Conservation (phyloP, 1,140 invertebrate genomes). For the Drosophila nigromelanica region DNA sequence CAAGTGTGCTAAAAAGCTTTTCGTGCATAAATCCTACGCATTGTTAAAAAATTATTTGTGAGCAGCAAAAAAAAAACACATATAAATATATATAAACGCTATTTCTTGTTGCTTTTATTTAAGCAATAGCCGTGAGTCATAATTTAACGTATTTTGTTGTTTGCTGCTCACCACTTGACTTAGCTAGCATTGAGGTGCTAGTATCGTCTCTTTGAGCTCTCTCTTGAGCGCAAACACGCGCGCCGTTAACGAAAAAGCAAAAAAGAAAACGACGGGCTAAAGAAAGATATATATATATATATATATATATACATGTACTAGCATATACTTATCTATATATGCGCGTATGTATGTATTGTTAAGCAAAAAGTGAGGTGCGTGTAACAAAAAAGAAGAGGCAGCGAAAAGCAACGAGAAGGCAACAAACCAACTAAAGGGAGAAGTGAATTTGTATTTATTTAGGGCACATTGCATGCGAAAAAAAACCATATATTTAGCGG, state of each 20-base stretch:
- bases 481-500: conserved; percentile 41
- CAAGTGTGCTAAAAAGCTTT: conserved; percentile 40
- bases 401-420: conserved; percentile 25
- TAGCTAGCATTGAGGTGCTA: conserved; percentile 64
- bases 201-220: conserved; percentile 27
- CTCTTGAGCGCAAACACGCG: conserved; percentile 44
- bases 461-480: conserved; percentile 50
- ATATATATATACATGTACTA: conserved; percentile 8
- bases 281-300: no score
- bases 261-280: conserved; percentile 33
- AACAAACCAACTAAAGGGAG: conserved; percentile 3
- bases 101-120: conserved; percentile 42
- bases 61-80: conserved; percentile 31
- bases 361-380: conserved; percentile 36
- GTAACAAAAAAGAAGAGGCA: conserved; percentile 22
- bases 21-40: conserved; percentile 44
- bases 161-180: conserved; percentile 55
- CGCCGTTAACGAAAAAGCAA: conserved; percentile 64
- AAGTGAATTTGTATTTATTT: conserved; percentile 37
- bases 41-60: conserved; percentile 33
- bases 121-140: conserved; percentile 55
- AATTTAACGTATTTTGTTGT: conserved; percentile 51
- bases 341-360: conserved; percentile 28
- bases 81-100: conserved; percentile 23
- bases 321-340: conserved; percentile 1